Evolutionary conservation across 2,797 vertebrate genomes (phyloP).

Genomic region (Notolabrus celidotus): DNA sequence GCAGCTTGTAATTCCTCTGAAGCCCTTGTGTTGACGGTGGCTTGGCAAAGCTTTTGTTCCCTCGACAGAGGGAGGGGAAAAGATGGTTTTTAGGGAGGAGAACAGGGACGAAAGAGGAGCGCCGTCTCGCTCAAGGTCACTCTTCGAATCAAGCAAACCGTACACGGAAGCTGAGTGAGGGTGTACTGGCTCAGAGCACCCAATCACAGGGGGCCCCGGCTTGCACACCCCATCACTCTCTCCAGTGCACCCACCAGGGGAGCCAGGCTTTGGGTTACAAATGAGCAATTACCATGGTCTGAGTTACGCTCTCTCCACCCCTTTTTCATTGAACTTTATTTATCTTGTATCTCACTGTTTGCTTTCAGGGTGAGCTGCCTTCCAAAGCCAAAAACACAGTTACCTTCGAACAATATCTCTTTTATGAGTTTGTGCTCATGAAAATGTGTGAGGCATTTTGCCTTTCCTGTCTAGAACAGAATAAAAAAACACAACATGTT

Average conservation of each 20-base stretch:
- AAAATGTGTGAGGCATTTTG: constrained; percentile 9
- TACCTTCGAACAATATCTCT: constrained; percentile 21
- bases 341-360: constrained; percentile 71
- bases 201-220: constrained; percentile 63
- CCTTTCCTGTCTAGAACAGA: neutral
- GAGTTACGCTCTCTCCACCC: constrained; percentile 63
- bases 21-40: constrained; percentile 69
- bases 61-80: constrained; percentile 54
- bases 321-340: constrained; percentile 71
- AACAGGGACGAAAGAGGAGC: constrained; percentile 50
- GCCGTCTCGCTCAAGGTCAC: constrained; percentile 77
- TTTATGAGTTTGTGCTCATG: constrained; percentile 20
- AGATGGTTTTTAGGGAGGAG: constrained; percentile 58
- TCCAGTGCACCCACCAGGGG: constrained; percentile 61
- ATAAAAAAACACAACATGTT: neutral
- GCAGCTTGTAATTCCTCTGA: constrained; percentile 71
- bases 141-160: constrained; percentile 70
- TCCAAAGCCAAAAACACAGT: constrained; percentile 57
- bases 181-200: constrained; percentile 69
- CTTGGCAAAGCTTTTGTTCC: constrained; percentile 65
- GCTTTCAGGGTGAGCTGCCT: constrained; percentile 53
- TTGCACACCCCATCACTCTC: constrained; percentile 63
- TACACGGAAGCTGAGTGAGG: constrained; percentile 67
- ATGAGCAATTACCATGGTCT: constrained; percentile 70
- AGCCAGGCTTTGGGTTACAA: constrained; percentile 74